Evolutionary conservation across 2,113 vertebrate species (phyloP).

Genomic region (Chaetura pelagica): DNA sequence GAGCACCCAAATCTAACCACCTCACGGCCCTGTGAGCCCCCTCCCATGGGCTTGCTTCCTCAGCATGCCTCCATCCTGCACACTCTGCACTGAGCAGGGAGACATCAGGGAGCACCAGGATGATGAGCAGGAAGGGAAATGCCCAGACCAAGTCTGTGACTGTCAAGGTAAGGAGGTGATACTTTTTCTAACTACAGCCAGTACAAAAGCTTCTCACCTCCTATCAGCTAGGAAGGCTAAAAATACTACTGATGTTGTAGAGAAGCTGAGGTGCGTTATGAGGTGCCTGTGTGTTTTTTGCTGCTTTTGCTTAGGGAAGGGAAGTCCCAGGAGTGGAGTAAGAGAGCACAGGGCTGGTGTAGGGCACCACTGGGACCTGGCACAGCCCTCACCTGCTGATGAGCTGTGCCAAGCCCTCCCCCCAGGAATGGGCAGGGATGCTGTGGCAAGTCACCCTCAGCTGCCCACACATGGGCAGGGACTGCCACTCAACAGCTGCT

Average conservation of each 20-base stretch:
- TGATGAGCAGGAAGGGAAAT: not conserved
- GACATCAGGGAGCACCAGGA: not conserved
- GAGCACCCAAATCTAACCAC: not conserved
- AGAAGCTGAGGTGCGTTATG: not conserved
- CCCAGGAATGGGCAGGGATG: not conserved
- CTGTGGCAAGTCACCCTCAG: fast-evolving
- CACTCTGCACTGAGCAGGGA: fast-evolving
- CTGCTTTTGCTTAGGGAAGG: not conserved
- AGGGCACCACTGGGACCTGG: not conserved
- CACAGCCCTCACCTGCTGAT: not conserved
- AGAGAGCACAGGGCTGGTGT: not conserved
- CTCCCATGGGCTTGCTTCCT: not conserved
- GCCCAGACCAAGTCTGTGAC: not conserved
- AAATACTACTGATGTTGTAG: not conserved
- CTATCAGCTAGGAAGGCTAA: not conserved
- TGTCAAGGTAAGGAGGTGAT: not conserved
- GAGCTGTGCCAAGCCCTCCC: fast-evolving
- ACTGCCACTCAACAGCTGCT: not conserved
- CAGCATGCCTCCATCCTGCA: not conserved
- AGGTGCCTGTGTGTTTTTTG: not conserved
- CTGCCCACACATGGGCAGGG: fast-evolving
- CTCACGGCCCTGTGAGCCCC: not conserved
- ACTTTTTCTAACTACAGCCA: not conserved
- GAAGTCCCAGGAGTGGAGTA: not conserved
- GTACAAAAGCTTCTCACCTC: not conserved